Base-by-base conservation (phyloP, 2,888 invertebrate species). In the Dynastes tityus region DNA sequence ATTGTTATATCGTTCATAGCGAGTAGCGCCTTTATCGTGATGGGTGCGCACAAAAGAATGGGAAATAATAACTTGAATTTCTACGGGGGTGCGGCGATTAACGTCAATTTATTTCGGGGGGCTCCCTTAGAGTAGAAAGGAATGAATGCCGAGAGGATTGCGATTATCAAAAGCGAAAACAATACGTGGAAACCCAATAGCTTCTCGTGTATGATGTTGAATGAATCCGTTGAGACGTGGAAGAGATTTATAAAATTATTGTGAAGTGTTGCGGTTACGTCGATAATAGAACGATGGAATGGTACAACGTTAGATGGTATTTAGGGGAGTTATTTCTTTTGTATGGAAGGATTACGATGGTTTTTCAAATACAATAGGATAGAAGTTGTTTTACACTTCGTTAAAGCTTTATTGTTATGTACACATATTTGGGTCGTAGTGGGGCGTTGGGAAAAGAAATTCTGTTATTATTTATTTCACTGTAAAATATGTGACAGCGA, bases 31-130 rank as follows among this genome's bases (percentile, higher is more conserved):
- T n/a, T n/a, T 58, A 16, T 58, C n/a, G 55, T 58, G 55, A 8
- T 22, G 22, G 27, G 32, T 0, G 13, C 16, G 16, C 11, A 67
- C 67, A 67, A 67, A 67, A 49, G 67, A 67, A 49, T 32, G 22
- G 67, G 65, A 27, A 67, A 67, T 67, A 67, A 67, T 67, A 67
- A 67, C 67, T 49, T 49, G 45, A 49, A 67, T 67, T 67, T 67
- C 67, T 67, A 67, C 67, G 67, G 67, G 49, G 67, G 27, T 49
- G 67, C 67, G 67, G 13, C 67, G 67, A 67, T 67, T 67, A 67
- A 67, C 49, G 67, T 67, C 67, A 49, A 67, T 67, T 67, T 67
- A 67, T 49, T 67, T 67, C 29, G 63, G 55, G 16, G 22, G 55
- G 8, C 55, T 22, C 55, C 55, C 55, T 58, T 27, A 8, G 45